Evolutionary conservation across 2,888 invertebrate species (phyloP).

Genomic region (Allygus modestus): DNA sequence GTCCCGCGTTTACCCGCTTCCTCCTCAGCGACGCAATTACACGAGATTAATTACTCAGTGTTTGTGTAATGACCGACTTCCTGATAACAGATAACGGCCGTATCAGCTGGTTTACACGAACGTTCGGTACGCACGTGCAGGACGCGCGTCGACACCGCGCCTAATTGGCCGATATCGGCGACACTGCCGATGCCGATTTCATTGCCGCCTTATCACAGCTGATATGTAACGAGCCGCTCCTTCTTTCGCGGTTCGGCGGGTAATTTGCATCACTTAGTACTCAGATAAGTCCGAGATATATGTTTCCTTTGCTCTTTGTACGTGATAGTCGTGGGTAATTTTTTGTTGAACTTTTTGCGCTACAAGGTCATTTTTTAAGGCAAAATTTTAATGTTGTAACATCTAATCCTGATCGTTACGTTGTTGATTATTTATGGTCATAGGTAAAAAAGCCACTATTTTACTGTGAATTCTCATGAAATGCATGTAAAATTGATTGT

Average conservation of each 20-base stretch:
- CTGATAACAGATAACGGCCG: slow-evolving; percentile 37
- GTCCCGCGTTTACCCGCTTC: slow-evolving; percentile 49
- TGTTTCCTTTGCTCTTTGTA: slow-evolving; percentile 8
- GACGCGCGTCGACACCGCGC: neutral
- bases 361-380: too few species aligned
- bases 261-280: slow-evolving; percentile 24
- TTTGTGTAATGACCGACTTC: slow-evolving; percentile 66
- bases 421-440: too few species aligned
- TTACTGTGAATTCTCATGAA: too few species aligned
- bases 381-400: too few species aligned
- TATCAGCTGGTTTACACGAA: neutral
- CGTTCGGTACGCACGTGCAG: neutral
- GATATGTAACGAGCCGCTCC: slow-evolving; percentile 12
- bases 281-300: slow-evolving; percentile 23
- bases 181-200: slow-evolving; percentile 8
- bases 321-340: neutral
- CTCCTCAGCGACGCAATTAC: slow-evolving; percentile 67
- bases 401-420: too few species aligned
- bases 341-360: neutral
- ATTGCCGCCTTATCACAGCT: slow-evolving; percentile 25
- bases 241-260: neutral
- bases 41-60: slow-evolving; percentile 65
- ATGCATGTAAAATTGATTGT: too few species aligned
- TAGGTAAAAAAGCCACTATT: too few species aligned
- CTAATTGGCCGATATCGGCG: slow-evolving; percentile 17